Evolutionary conservation across 1,140 invertebrate genomes (phyloP).

Genomic region (Sycobia sp.): DNA sequence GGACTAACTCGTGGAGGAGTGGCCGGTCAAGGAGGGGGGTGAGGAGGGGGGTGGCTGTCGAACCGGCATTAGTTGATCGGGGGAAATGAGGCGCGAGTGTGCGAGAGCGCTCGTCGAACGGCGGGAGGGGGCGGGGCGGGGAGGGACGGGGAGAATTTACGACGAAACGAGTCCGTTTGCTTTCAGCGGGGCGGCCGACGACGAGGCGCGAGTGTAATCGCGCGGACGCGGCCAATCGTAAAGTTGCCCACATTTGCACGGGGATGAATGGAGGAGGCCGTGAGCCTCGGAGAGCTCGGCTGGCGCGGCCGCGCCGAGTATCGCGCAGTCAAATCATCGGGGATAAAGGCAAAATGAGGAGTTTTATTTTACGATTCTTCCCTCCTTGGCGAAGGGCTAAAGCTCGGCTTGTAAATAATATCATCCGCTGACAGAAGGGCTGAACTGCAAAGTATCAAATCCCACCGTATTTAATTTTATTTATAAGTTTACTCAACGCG

Average conservation of each 20-base stretch:
- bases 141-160: too few species aligned
- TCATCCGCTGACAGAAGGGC: not conserved
- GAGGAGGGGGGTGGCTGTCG: too few species aligned
- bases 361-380: slow-evolving; percentile 31
- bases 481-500: slow-evolving; percentile 4
- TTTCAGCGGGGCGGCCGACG: not conserved
- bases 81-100: too few species aligned
- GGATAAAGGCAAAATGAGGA: slow-evolving; percentile 20
- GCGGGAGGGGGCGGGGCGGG: too few species aligned
- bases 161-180: too few species aligned
- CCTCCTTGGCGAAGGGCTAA: not conserved
- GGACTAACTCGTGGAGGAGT: too few species aligned
- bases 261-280: slow-evolving; percentile 32
- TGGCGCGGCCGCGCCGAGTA: not conserved
- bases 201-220: slow-evolving; percentile 27
- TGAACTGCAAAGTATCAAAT: not conserved
- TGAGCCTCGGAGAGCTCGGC: not conserved
- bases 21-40: too few species aligned
- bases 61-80: too few species aligned
- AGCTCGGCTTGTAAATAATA: too few species aligned
- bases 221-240: slow-evolving; percentile 38
- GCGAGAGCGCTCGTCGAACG: too few species aligned
- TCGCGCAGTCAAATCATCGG: slow-evolving; percentile 22
- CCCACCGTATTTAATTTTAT: slow-evolving; percentile 10
- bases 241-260: slow-evolving; percentile 40